Conservation (phyloP, 2,113 vertebrate species). For the Datnioides undecimradiatus region DNA sequence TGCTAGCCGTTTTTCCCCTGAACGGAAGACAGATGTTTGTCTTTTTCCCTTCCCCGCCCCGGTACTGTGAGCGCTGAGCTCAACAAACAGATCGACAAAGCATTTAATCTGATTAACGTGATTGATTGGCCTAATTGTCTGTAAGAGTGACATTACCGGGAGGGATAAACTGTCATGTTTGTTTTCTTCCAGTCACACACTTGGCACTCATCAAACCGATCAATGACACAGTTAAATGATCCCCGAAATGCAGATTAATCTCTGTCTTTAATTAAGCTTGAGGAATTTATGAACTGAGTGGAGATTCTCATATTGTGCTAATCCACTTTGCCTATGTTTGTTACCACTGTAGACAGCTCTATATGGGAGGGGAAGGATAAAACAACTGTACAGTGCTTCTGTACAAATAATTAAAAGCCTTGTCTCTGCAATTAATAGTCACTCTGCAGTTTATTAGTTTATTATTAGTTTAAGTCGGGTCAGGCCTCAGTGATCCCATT, state of each 20-base stretch:
- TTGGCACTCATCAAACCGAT: conserved; percentile 21
- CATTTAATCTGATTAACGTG: conserved; percentile 66
- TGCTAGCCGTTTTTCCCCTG: not conserved
- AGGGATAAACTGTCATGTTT: conserved; percentile 41
- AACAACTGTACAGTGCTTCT: not conserved
- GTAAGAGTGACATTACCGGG: conserved; percentile 7
- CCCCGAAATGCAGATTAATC: conserved; percentile 1
- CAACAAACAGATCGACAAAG: conserved; percentile 37
- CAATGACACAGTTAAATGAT: conserved; percentile 26
- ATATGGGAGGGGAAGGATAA: not conserved
- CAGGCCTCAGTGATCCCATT: not conserved
- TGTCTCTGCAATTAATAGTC: too few species aligned
- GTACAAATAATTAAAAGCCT: not conserved
- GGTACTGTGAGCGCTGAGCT: not conserved
- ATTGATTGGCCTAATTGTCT: conserved; percentile 66
- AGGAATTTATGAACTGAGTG: not conserved
- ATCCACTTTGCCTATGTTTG: not conserved
- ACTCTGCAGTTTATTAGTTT: too few species aligned
- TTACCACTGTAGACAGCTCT: too few species aligned
- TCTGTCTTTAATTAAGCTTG: not conserved
- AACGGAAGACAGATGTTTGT: conserved; percentile 35
- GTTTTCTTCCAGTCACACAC: conserved; percentile 28
- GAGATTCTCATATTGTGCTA: not conserved
- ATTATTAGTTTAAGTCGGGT: too few species aligned
- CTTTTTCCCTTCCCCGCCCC: conserved; percentile 8